Percentiles rank a stretch among this genome's conserved stretches.
Evolutionary conservation across 1,140 invertebrate species (phyloP).

Genomic region (Pseudomyrmex gracilis): DNA sequence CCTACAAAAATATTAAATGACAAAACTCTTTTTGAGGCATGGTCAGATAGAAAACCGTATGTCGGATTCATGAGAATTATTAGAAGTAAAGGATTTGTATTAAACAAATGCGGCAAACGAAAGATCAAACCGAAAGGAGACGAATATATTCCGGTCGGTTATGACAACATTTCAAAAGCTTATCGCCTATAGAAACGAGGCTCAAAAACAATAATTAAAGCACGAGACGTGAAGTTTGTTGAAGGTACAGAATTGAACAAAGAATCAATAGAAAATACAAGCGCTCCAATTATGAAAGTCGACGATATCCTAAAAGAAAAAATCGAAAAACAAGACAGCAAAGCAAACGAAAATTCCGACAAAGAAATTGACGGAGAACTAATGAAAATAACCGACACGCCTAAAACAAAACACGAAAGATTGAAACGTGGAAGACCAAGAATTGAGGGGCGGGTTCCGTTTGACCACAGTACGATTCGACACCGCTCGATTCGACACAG

Average conservation of each 20-base stretch:
- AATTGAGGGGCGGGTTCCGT: no score
- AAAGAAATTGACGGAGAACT: neutral
- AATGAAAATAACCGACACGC: neutral
- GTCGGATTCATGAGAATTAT: no score
- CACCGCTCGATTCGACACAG: no score
- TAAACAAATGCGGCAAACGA: no score
- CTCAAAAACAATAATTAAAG: constrained; percentile 9
- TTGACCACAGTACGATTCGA: no score
- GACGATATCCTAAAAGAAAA: neutral
- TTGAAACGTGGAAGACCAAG: neutral
- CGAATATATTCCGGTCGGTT: constrained; percentile 31
- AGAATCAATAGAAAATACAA: no score
- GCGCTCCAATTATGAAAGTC: no score
- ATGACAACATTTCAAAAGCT: constrained; percentile 31
- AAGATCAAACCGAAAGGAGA: constrained; percentile 69
- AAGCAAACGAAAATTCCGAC: neutral
- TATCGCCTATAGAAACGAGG: constrained; percentile 34
- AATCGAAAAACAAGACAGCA: neutral
- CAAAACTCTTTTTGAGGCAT: no score
- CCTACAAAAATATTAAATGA: no score
- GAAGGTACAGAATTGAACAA: neutral
- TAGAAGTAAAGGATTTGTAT: no score
- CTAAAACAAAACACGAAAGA: neutral
- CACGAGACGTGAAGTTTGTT: neutral
- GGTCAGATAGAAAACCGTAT: no score